phyloP scores from a whole-genome alignment of 1,140 invertebrate species.

The Atta colombica region DNA sequence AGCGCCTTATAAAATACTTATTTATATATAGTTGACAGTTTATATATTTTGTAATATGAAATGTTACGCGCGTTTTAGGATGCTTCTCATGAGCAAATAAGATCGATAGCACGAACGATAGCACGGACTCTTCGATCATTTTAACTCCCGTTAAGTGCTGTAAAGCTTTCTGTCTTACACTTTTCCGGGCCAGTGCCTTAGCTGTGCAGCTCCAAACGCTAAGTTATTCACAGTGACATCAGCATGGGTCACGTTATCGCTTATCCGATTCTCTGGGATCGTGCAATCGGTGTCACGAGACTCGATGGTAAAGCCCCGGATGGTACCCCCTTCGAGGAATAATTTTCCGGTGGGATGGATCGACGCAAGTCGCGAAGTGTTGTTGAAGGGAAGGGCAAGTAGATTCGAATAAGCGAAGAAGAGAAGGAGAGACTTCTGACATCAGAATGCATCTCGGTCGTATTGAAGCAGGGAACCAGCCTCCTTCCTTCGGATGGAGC shows the following conservation, averaged over 20 bases:
- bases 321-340: constrained; percentile 53
- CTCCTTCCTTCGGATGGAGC: constrained; percentile 40
- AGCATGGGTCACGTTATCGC: constrained; percentile 44
- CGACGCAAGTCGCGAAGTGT: constrained; percentile 48
- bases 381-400: constrained; percentile 48
- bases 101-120: constrained; percentile 49
- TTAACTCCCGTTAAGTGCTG: constrained; percentile 59
- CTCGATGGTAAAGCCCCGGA: not conserved
- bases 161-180: constrained; percentile 53
- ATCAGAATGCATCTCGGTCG: constrained; percentile 35
- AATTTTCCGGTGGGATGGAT: constrained; percentile 73
- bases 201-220: constrained; percentile 28
- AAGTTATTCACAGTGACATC: constrained; percentile 69
- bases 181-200: constrained; percentile 52
- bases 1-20: constrained; percentile 23
- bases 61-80: not conserved
- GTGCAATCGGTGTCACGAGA: constrained; percentile 35
- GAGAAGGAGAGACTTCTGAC: not conserved
- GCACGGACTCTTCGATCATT: constrained; percentile 59
- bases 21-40: not conserved
- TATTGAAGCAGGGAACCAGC: not conserved
- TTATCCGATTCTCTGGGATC: constrained; percentile 58
- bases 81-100: not conserved
- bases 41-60: constrained; percentile 25
- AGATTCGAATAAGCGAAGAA: constrained; percentile 19